Base-by-base conservation (phyloP, 1,140 invertebrate species). In the Drosophila lacteicornis region DNA sequence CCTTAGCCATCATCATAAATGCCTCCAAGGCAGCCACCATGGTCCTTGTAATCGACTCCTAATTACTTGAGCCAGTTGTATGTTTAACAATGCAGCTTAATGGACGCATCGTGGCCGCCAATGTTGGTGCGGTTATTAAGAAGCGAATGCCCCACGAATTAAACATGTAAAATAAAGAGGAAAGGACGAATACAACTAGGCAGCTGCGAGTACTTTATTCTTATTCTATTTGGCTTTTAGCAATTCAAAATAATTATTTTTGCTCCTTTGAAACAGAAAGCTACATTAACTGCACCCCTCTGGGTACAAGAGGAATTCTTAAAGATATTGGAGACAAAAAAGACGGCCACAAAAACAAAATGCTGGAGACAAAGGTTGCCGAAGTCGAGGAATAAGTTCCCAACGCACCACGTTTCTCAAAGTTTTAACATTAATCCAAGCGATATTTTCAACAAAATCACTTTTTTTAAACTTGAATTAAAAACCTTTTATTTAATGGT, bases 61-160 rank as follows among this genome's bases (percentile, higher is more conserved):
- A 87, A 87, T 86, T 86, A 76, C 83, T 87, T 87, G 76, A 86
- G 83, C 79, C 60, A 51, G 75, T 59, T 78, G 57, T 78, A 56
- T 79, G 75, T 15, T 49, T 67, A 71, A 68, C 79, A 74, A 66
- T 71, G 59, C 80, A 69, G 70, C 67, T 79, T 86, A 87, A 86
- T 76, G 55, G 74, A 60, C 60, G 43, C 47, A 69, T 59, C 59
- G 70, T 75, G 80, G 81, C 55, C 30, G 49, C 53, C 57, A 55
- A 76, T 69, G 42, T 22, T 22, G 70, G 57, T 68, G 82, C 62
- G 76, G 76, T 87, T 82, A 79, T 82, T 82, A 58, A 66, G 59
- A 51, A 12, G 45, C 65, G 47, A 62, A 38, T 38, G 36, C 53
- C n/a, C 6, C 22, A 5, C 17, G 33, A 73, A 74, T 60, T 73